Evolutionary conservation across 2,797 vertebrate genomes (phyloP).

Genomic region (Ptychadena robeensis): DNA sequence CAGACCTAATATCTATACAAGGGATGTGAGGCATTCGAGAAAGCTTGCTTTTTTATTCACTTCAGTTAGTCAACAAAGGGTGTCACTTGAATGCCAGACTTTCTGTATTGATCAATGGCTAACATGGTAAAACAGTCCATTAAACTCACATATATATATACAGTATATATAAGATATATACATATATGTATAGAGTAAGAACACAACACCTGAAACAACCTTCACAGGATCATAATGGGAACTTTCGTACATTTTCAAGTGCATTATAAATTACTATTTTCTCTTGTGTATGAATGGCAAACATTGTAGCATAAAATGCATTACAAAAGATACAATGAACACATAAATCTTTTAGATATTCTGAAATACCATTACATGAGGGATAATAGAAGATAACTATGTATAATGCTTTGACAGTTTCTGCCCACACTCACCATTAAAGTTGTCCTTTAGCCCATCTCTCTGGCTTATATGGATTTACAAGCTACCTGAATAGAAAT

Average conservation of each 20-base stretch:
- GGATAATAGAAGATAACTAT: constrained; percentile 5
- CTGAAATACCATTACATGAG: constrained; percentile 13
- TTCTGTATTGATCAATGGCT: no score
- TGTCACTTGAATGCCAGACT: no score
- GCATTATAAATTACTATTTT: constrained; percentile 21
- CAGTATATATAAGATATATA: no score
- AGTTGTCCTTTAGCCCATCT: constrained; percentile 23
- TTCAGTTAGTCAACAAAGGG: no score
- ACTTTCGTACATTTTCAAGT: constrained; percentile 42
- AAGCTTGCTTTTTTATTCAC: no score
- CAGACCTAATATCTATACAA: no score
- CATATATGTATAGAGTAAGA: neutral
- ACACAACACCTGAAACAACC: neutral
- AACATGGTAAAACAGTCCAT: neutral
- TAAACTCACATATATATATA: neutral
- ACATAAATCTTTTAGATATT: constrained; percentile 17
- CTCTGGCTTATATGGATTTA: neutral
- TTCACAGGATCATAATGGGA: neutral
- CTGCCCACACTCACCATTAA: neutral
- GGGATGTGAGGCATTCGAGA: no score
- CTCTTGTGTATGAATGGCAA: constrained; percentile 24
- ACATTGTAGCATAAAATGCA: neutral
- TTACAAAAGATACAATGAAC: constrained; percentile 11
- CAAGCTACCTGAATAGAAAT: constrained; percentile 13
- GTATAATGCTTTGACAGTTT: constrained; percentile 11